Percentiles rank a stretch among this genome's conserved stretches.
phyloP scores from a whole-genome alignment of 2,888 invertebrate genomes.

The Leptopilina myrica region DNA sequence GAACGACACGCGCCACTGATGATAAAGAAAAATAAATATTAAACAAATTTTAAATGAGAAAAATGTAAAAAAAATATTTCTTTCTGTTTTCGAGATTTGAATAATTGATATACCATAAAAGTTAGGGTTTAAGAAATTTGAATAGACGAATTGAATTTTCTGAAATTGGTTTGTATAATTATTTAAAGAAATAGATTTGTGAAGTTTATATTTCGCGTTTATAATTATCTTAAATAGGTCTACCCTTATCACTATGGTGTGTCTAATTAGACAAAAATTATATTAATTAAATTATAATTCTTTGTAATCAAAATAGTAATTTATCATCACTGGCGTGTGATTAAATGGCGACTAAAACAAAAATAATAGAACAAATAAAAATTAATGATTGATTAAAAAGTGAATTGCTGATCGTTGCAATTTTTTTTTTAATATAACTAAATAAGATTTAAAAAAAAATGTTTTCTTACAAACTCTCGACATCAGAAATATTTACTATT shows the following conservation, averaged over 20 bases:
- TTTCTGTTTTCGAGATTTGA: not conserved
- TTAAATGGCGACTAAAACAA: too few relatives aligned
- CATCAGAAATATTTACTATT: too few relatives aligned
- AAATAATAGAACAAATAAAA: too few relatives aligned
- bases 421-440: too few relatives aligned
- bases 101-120: not conserved
- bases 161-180: not conserved
- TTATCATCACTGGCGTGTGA: too few relatives aligned
- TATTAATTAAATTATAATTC: not conserved
- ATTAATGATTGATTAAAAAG: too few relatives aligned
- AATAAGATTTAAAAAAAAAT: too few relatives aligned
- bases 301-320: not conserved
- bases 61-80: not conserved
- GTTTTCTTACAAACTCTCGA: too few relatives aligned
- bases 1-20: not conserved
- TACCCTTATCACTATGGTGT: not conserved
- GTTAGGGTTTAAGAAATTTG: not conserved
- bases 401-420: too few relatives aligned
- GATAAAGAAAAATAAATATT: not conserved
- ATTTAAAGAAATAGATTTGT: not conserved
- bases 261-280: not conserved
- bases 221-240: not conserved
- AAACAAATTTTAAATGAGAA: not conserved
- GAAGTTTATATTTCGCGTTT: not conserved
- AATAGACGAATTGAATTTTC: not conserved